Evolutionary conservation across 1,140 invertebrate species (phyloP).

Genomic region (Maniola jurtina): DNA sequence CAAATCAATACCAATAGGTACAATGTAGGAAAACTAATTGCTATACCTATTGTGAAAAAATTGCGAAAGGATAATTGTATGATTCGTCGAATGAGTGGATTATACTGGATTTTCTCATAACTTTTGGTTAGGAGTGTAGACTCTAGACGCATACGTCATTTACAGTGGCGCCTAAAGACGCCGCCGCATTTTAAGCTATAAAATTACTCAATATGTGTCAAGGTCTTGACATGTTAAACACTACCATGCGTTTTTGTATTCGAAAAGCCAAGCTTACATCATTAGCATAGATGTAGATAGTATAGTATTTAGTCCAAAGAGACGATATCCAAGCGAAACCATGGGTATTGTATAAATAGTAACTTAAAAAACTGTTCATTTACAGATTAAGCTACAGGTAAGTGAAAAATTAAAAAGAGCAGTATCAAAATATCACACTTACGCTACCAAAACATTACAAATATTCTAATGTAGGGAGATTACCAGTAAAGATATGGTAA

Average conservation of each 20-base stretch:
- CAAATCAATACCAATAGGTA: background rate
- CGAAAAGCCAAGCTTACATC: background rate
- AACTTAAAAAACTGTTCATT: no score
- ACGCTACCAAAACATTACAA: no score
- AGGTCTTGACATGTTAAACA: background rate
- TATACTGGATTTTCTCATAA: slow-evolving; percentile 1
- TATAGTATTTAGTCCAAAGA: no score
- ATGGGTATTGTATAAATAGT: no score
- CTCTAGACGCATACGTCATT: background rate
- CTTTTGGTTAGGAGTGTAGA: background rate
- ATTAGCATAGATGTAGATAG: no score
- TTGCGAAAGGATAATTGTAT: background rate
- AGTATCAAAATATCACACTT: no score
- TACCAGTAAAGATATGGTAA: no score
- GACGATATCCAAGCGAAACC: no score
- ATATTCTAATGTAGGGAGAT: no score
- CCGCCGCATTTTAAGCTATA: background rate
- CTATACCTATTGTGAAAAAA: background rate
- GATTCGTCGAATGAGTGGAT: slow-evolving; percentile 4
- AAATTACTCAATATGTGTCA: background rate
- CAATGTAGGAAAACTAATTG: background rate
- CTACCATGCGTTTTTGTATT: background rate
- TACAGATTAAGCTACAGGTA: no score
- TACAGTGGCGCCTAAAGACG: background rate
- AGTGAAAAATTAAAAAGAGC: no score